A percentile compares a stretch with the other conserved stretches of the same genome.
Conservation (phyloP, 2,113 vertebrate species). For the Microtus montanus region DNA sequence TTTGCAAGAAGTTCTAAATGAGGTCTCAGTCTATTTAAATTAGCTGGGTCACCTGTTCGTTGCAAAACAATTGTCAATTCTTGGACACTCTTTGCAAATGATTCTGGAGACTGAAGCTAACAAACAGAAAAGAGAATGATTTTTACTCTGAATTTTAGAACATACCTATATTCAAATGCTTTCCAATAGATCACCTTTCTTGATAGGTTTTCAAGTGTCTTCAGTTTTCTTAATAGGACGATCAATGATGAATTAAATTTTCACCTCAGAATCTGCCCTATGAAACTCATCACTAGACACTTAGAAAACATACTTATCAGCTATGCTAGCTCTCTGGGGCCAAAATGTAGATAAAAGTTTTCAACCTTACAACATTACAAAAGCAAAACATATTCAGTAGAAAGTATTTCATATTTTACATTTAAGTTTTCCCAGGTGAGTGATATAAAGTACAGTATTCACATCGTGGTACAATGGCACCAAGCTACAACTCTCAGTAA, state of each 20-base stretch:
- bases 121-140: constrained; percentile 57
- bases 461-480: neutral
- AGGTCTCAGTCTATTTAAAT: constrained; percentile 93
- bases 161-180: constrained; percentile 18
- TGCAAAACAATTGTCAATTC: constrained; percentile 98
- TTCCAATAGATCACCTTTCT: neutral
- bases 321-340: constrained; percentile 14
- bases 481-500: neutral
- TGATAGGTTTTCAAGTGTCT: constrained; percentile 76
- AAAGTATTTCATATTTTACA: neutral
- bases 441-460: neutral
- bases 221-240: constrained; percentile 84
- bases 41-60: constrained; percentile 96
- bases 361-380: neutral
- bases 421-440: neutral
- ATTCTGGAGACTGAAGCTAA: constrained; percentile 97
- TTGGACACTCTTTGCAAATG: constrained; percentile 98
- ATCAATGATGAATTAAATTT: constrained; percentile 85
- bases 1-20: constrained; percentile 96
- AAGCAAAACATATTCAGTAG: neutral
- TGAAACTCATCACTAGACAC: constrained; percentile 88
- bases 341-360: constrained; percentile 24
- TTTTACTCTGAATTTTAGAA: constrained; percentile 56
- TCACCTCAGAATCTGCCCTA: constrained; percentile 91
- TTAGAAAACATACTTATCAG: constrained; percentile 57